phyloP scores from a whole-genome alignment of 2,113 vertebrate species.

The Arenaria interpres region DNA sequence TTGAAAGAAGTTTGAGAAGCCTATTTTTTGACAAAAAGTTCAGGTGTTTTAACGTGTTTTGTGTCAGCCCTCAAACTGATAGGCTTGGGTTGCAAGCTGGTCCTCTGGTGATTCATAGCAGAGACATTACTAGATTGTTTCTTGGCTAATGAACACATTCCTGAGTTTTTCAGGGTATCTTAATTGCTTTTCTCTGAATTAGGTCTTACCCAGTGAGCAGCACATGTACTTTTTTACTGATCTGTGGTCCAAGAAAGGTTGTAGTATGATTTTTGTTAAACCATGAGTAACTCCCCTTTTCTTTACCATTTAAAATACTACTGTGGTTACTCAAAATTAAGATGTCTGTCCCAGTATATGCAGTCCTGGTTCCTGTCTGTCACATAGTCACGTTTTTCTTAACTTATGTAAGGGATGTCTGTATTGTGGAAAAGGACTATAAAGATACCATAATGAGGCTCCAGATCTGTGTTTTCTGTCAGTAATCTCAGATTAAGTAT shows the following conservation, averaged over 20 bases:
- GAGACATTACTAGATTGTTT: neutral
- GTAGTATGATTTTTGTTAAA: neutral
- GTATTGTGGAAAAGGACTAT: neutral
- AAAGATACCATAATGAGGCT: neutral
- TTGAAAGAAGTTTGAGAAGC: neutral
- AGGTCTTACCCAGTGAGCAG: neutral
- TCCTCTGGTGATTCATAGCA: neutral
- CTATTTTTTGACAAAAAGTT: neutral
- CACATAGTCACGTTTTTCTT: accelerated
- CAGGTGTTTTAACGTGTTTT: neutral
- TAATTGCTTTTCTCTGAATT: neutral
- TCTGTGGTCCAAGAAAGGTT: neutral
- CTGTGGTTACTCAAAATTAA: neutral
- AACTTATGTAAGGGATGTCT: neutral
- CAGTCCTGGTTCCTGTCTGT: neutral
- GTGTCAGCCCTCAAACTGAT: neutral
- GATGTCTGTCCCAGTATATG: neutral
- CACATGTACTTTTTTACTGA: neutral
- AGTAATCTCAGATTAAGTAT: neutral
- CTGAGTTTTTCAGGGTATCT: neutral
- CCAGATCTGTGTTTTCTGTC: neutral
- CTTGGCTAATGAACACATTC: neutral
- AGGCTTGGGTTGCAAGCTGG: neutral
- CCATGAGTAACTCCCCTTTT: neutral
- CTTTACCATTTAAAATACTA: neutral